A percentile compares a stretch with the other conserved stretches of the same genome.
Evolutionary conservation across 2,888 invertebrate species (phyloP).

Genomic region (Heliconius aoede): DNA sequence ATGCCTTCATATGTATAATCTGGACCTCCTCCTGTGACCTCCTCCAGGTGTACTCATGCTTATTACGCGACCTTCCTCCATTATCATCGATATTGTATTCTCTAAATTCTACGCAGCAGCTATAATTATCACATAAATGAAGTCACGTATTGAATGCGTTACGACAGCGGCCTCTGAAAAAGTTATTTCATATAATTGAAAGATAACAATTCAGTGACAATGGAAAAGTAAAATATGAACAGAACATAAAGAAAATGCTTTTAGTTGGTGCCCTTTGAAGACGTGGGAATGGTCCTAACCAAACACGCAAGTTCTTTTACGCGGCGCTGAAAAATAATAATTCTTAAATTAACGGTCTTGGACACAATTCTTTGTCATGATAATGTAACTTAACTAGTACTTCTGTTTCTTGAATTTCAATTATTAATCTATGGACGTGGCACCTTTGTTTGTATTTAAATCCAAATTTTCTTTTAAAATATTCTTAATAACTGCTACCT

Average conservation of each 20-base stretch:
- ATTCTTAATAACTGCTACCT: too few species aligned
- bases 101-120: too few species aligned
- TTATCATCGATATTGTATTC: too few species aligned
- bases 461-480: too few species aligned
- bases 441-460: too few species aligned
- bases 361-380: background rate
- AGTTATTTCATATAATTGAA: background rate
- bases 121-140: background rate
- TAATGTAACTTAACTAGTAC: background rate
- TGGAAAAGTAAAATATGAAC: conserved; percentile 6
- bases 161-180: background rate
- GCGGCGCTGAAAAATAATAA: background rate
- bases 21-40: too few species aligned
- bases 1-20: too few species aligned
- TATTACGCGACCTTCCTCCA: too few species aligned
- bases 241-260: conserved; percentile 11
- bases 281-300: conserved; percentile 1
- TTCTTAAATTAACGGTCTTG: background rate
- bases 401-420: background rate
- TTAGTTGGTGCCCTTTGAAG: background rate
- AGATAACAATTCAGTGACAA: background rate
- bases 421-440: background rate
- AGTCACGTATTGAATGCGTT: background rate
- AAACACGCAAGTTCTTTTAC: conserved; percentile 3
- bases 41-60: too few species aligned